These are phyloP conservation scores for Ametastegia equiseti DNA, from an alignment of 2,888 invertebrate genomes.

Conservation along the genomic window DNA sequence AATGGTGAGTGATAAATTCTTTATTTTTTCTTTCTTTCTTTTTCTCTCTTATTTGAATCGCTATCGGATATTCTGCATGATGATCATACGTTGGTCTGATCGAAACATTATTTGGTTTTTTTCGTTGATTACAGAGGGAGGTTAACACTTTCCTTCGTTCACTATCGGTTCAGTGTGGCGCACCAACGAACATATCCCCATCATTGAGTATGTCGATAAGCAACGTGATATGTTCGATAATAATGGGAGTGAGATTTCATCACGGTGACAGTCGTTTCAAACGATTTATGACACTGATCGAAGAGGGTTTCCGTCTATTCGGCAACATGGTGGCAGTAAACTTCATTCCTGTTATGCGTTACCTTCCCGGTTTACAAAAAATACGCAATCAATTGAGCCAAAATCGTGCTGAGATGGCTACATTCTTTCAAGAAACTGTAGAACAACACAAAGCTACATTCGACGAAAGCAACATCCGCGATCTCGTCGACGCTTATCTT, in stretches of 20 bases:
- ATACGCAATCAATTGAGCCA: conserved; percentile 78
- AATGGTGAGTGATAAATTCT: conserved; percentile 80
- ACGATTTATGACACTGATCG: conserved; percentile 90
- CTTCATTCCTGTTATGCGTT: conserved; percentile 88
- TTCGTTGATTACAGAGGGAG: conserved; percentile 79
- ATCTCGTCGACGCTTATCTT: conserved; percentile 91
- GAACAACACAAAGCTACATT: conserved; percentile 89
- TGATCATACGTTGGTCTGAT: background rate
- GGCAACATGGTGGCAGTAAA: conserved; percentile 90
- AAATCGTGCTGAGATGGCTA: conserved; percentile 91
- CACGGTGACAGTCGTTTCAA: conserved; percentile 87
- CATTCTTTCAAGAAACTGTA: conserved; percentile 90
- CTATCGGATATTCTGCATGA: background rate
- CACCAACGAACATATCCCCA: conserved; percentile 86
- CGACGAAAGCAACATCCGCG: conserved; percentile 86
- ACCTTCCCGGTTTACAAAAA: conserved; percentile 78
- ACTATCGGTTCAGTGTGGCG: conserved; percentile 81
- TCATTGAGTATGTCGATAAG: conserved; percentile 89
- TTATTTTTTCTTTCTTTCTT: no score
- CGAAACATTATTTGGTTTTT: background rate
- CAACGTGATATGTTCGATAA: conserved; percentile 93
- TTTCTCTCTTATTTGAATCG: no score
- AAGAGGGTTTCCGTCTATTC: conserved; percentile 93
- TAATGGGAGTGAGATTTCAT: conserved; percentile 92
- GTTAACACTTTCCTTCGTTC: conserved; percentile 85